Base-by-base conservation (phyloP, 1,140 invertebrate species). In the Kradibia gibbosae region DNA sequence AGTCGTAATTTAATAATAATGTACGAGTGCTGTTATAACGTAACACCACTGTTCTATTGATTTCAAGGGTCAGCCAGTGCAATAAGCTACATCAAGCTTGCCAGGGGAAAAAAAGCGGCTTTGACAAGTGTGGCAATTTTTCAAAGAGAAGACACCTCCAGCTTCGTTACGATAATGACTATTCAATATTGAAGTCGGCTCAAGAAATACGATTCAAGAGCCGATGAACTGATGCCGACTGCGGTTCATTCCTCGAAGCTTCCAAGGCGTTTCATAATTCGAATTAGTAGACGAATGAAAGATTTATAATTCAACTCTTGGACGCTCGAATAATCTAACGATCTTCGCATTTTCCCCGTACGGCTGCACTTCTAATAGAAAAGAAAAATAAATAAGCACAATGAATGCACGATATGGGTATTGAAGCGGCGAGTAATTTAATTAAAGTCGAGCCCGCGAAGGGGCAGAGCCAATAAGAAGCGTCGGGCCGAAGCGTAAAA, bases 371-470 rank as follows among this genome's bases (percentile, higher is more conserved):
- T n/a, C n/a, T n/a, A n/a, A n/a, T n/a, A n/a, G n/a, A n/a, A n/a
- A n/a, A n/a, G n/a, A n/a, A n/a, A 62, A 62, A 62, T 8, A 5
- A 34, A 34, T 34, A 34, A 34, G 28, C 15, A 62, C 31, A 62
- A 62, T 34, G 60, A 62, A 62, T 62, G 13, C 11, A 62, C 1
- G 13, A 36, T 28, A 62, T 2, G 8, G 13, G 10, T 25, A 34
- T 34, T 62, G 13, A 34, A 34, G 0, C 60, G 34, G 7, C 11
- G 60, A 34, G 67, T 71, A 71, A 79, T 79, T 79, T 45, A 79
- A 79, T 79, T 71, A 71, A 45, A 31, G 34, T 31, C 3, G 5
- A 28, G 39, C 42, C 25, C 22, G 42, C 31, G 22, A 7, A 45
- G 31, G 39, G 28, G 53, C 15, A n/a, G 25, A 60, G 53, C n/a